Evolutionary conservation across 2,888 invertebrate genomes (phyloP).

Genomic region (Agrotis clavis): DNA sequence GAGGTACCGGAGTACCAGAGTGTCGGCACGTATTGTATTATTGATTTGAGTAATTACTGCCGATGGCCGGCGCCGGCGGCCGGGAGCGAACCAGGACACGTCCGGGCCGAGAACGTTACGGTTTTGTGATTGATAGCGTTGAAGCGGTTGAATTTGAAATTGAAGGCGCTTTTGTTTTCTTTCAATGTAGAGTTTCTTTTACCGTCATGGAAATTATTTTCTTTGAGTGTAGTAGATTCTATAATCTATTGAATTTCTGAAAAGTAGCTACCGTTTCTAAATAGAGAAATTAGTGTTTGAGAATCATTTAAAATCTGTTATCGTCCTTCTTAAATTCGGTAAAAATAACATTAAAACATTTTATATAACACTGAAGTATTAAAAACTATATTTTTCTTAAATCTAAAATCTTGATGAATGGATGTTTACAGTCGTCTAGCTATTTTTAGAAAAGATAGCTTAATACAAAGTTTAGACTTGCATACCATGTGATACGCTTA

Average conservation of each 20-base stretch:
- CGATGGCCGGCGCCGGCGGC: constrained; percentile 22
- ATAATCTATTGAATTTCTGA: neutral
- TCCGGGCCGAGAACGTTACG: constrained; percentile 27
- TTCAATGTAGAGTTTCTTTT: neutral
- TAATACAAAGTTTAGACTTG: neutral
- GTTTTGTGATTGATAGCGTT: constrained; percentile 43
- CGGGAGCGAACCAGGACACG: constrained; percentile 28
- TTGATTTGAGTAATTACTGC: constrained; percentile 56
- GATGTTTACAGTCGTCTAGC: neutral
- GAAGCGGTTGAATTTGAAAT: constrained; percentile 10
- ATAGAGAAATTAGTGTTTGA: neutral
- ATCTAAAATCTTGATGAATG: neutral
- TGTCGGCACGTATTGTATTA: constrained; percentile 55
- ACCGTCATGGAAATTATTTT: neutral
- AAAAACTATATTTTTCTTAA: neutral
- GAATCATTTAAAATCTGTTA: neutral
- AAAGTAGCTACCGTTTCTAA: neutral
- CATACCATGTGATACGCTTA: neutral
- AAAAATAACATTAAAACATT: neutral
- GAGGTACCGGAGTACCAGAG: constrained; percentile 14
- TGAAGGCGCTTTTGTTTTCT: neutral
- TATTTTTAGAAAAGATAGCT: neutral
- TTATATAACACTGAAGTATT: too few relatives aligned
- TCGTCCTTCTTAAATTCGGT: neutral
- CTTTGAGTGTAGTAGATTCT: neutral